These are phyloP conservation scores for Actinia equina DNA, from an alignment of 64 coral and sea anemone species.

Conservation along the genomic window DNA sequence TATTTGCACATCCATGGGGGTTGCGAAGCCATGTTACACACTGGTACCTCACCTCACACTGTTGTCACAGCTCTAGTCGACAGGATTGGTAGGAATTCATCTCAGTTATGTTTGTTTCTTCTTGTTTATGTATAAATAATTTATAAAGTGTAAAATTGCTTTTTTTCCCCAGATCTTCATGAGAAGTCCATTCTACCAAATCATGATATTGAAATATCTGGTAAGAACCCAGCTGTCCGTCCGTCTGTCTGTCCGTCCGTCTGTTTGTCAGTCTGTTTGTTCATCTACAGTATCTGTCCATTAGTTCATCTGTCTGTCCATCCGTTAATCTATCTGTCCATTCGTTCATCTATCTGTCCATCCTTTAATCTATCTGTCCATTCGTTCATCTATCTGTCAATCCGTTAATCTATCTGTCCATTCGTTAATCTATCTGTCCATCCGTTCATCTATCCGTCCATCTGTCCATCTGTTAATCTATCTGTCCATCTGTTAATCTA, in stretches of 20 bases:
- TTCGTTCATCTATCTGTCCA: no score
- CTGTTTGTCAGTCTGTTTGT: no score
- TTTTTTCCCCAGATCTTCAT: slow-evolving; percentile 41
- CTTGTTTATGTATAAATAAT: no score
- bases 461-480: no score
- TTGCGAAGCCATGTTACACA: slow-evolving; percentile 1
- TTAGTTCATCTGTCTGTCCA: no score
- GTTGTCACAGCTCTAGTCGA: slow-evolving; percentile 72
- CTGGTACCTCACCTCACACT: slow-evolving; percentile 41
- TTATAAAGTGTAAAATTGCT: neutral
- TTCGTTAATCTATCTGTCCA: neutral
- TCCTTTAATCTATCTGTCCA: no score
- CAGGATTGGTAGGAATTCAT: slow-evolving; percentile 45
- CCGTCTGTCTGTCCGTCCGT: no score
- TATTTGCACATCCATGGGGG: slow-evolving; percentile 73
- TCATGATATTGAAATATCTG: slow-evolving; percentile 57
- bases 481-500: no score
- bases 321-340: no score
- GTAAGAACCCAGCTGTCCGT: neutral
- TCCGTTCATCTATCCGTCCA: neutral
- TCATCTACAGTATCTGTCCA: no score
- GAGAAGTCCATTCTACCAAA: slow-evolving; percentile 44
- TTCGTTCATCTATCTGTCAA: no score
- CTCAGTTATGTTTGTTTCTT: neutral
- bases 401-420: neutral